Base-by-base conservation (phyloP, 2,113 vertebrate species). In the Pluvianellus socialis region DNA sequence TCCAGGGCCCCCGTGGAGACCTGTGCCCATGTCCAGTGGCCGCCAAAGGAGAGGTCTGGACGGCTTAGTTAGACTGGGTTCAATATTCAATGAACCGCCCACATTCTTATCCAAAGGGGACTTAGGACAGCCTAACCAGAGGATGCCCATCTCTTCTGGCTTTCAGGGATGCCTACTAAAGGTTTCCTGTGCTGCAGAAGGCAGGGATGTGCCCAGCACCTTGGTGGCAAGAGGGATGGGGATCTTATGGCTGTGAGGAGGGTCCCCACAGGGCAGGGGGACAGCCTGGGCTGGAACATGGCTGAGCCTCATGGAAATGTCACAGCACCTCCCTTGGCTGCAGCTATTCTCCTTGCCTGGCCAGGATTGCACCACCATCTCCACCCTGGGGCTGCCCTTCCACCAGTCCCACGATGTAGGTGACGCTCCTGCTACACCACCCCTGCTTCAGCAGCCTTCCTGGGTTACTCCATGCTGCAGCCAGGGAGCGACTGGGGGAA, bases 331-430 rank as follows among this genome's bases (percentile, higher is more conserved):
- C 15, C 20, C 22, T 16, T 10, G 55, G 70, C 22, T 3, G 0
- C 75, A 47, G 61, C 33, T 47, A 14, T 44, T 44, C 28, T 52
- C 40, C 40, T 47, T 33, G 45, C 28, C 62, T 5, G 33, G 44
- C 15, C 15, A 38, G 59, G 45, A 7, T 9, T 4, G 14, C 7
- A 15, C 9, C 28, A 7, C 24, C 56, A 22, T 3, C 22, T 26
- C 77, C 53, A 30, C 6, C 10, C 20, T 2, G 10, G 55, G 38
- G 20, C 71, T 77, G 80, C 58, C 35, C 50, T 13, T 16, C 56
- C 1, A 1, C 28, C 8, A 1, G 22, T 7, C 42, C 49, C 6
- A 1, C 4, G 3, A 1, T 3, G 63, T 11, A 2, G 44, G 50
- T 2, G 15, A 53, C 42, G 76, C 21, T 42, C 76, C 59, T 14